Conservation (phyloP, 2,113 vertebrate species). For the Dipodomys stephensi region DNA sequence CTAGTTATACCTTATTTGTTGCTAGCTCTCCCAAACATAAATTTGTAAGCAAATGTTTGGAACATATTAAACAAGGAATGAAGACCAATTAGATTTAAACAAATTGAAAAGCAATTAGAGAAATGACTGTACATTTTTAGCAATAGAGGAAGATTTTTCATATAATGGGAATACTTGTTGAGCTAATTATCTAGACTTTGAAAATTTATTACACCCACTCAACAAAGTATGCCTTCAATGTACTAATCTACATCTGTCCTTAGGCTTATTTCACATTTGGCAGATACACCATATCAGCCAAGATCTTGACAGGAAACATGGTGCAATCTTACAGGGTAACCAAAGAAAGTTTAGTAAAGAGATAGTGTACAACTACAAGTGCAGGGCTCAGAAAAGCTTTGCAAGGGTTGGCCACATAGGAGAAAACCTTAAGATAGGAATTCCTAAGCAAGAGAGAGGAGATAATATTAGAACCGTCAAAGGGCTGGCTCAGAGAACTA, state of each 20-base stretch:
- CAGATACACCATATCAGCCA: background rate
- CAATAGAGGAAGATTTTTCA: background rate
- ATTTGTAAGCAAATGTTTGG: constrained; percentile 8
- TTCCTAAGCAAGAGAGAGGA: background rate
- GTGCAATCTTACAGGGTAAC: background rate
- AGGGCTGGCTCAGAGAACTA: background rate
- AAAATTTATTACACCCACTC: background rate
- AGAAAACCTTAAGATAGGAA: background rate
- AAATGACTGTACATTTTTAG: background rate
- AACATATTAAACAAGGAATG: constrained; percentile 37
- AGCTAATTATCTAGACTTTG: background rate
- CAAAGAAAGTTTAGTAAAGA: background rate
- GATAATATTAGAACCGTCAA: background rate
- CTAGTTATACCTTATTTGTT: constrained; percentile 26
- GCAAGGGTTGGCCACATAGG: background rate
- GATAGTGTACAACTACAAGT: background rate
- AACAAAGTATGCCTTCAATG: background rate
- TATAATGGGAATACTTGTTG: background rate
- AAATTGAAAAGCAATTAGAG: background rate
- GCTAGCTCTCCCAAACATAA: constrained; percentile 12
- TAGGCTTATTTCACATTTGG: background rate
- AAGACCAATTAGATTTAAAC: background rate
- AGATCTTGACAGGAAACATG: constrained; percentile 3
- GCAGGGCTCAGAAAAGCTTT: background rate
- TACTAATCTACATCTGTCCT: constrained; percentile 21